Conservation (phyloP, 2,113 vertebrate species). For the Myotis lucifugus region DNA sequence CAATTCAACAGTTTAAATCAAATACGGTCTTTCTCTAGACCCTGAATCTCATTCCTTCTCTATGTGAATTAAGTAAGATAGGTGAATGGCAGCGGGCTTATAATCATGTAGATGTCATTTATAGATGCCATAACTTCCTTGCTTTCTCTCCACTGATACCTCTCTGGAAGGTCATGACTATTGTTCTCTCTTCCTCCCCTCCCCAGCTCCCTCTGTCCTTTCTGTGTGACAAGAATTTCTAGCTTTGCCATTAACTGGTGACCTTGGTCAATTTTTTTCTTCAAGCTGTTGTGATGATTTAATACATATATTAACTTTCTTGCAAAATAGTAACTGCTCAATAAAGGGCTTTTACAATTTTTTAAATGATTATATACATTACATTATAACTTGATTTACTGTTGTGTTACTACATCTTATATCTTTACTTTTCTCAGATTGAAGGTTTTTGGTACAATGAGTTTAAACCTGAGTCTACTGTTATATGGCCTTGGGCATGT, state of each 20-base stretch:
- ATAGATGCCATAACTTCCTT: background rate
- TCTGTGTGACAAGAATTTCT: background rate
- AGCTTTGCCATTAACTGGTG: background rate
- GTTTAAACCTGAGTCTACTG: background rate
- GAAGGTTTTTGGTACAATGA: background rate
- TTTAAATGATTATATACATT: background rate
- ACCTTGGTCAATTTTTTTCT: background rate
- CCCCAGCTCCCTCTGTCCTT: background rate
- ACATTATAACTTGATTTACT: background rate
- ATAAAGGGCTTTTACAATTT: background rate
- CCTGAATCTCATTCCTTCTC: background rate
- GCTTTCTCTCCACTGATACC: background rate
- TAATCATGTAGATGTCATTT: background rate
- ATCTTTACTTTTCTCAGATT: background rate
- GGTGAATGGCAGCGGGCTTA: too few relatives aligned
- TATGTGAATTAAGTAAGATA: background rate
- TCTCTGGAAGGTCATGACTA: background rate
- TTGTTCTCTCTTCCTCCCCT: background rate
- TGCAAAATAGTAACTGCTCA: background rate
- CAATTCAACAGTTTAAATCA: background rate
- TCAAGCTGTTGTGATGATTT: slow-evolving; percentile 25
- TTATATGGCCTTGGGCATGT: background rate
- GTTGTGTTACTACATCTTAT: background rate
- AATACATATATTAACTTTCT: background rate
- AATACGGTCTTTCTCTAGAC: background rate